These are phyloP conservation scores for Falcaria lacertinaria DNA, from an alignment of 2,888 invertebrate species.

Conservation along the genomic window DNA sequence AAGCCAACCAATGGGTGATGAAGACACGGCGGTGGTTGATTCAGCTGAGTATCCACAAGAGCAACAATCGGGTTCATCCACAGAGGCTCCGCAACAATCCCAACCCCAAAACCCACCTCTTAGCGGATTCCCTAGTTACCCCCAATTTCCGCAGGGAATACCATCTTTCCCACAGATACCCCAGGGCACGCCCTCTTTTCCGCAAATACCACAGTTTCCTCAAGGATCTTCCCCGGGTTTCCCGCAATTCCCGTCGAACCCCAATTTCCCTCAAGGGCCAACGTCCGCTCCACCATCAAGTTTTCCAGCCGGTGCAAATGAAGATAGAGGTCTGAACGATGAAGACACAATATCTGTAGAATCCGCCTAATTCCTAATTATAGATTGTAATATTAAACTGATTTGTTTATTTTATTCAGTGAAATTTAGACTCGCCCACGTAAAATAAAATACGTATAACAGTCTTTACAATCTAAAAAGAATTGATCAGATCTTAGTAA, in stretches of 20 bases:
- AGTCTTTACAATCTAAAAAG: no score
- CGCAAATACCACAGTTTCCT: background rate
- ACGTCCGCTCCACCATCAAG: slow-evolving; percentile 36
- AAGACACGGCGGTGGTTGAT: slow-evolving; percentile 62
- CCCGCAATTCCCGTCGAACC: slow-evolving; percentile 5
- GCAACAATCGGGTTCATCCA: slow-evolving; percentile 21
- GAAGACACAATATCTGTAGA: slow-evolving; percentile 71
- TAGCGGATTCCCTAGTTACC: slow-evolving; percentile 27
- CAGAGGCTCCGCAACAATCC: slow-evolving; percentile 24
- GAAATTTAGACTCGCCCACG: no score
- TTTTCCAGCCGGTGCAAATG: slow-evolving; percentile 39
- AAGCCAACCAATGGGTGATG: slow-evolving; percentile 42
- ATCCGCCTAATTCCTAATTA: slow-evolving; percentile 39
- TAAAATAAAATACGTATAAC: no score
- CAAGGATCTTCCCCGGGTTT: slow-evolving; percentile 14
- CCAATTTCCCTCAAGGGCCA: slow-evolving; percentile 17
- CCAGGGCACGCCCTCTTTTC: background rate
- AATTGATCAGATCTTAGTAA: no score
- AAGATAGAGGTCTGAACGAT: slow-evolving; percentile 54
- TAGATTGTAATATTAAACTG: background rate
- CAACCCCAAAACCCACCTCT: slow-evolving; percentile 24
- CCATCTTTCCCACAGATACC: background rate
- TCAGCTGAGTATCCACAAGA: slow-evolving; percentile 49
- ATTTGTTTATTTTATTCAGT: no score
- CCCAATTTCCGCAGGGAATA: slow-evolving; percentile 5